Evolutionary conservation across 2,113 vertebrate species (phyloP).

Genomic region (Salvator merianae): DNA sequence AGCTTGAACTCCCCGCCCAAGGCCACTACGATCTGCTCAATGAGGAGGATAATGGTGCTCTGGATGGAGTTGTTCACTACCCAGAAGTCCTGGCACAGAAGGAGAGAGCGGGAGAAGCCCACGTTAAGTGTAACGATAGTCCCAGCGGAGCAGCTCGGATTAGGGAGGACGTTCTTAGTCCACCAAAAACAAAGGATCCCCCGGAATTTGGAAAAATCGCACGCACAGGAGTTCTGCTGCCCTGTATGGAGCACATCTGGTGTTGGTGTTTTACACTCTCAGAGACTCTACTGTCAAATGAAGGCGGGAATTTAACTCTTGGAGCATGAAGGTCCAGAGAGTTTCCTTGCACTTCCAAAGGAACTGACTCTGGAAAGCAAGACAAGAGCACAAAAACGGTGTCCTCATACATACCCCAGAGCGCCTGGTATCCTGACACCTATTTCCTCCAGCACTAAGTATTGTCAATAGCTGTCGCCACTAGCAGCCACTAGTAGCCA

Average conservation of each 20-base stretch:
- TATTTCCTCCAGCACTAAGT: not conserved
- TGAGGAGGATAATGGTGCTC: constrained; percentile 97
- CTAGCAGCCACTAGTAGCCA: not conserved
- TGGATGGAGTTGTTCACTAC: constrained; percentile 98
- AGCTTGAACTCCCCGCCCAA: constrained; percentile 97
- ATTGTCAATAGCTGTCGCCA: not conserved
- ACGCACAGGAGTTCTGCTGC: too few relatives aligned
- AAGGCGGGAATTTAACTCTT: too few relatives aligned
- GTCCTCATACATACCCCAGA: too few relatives aligned
- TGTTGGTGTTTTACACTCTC: too few relatives aligned
- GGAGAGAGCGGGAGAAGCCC: not conserved
- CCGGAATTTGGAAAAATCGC: not conserved
- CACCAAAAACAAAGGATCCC: not conserved
- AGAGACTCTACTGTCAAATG: too few relatives aligned
- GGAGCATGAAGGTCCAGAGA: too few relatives aligned
- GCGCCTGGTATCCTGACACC: not conserved
- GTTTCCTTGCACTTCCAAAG: too few relatives aligned
- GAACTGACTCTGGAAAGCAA: too few relatives aligned
- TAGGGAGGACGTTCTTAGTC: not conserved
- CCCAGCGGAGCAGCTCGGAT: too few relatives aligned
- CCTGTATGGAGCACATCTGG: too few relatives aligned
- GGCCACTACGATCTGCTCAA: constrained; percentile 97
- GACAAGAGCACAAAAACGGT: too few relatives aligned
- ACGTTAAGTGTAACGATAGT: not conserved
- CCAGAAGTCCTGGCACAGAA: constrained; percentile 89